Conservation (phyloP, 1,140 invertebrate species). For the Platorchestia sp. region DNA sequence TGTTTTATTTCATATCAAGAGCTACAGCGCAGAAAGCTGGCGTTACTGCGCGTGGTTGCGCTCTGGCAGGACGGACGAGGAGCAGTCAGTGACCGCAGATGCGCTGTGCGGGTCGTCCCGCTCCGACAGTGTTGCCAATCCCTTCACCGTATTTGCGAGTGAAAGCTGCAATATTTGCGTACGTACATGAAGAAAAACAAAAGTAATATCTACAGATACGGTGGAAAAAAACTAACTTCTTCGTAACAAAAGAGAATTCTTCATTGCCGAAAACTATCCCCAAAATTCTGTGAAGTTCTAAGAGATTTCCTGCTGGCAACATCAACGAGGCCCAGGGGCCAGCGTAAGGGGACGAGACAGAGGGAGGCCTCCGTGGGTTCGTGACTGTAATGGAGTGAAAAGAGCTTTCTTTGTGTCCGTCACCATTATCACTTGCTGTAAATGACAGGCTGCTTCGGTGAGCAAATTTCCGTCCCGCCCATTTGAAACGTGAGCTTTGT, state of each 20-base stretch:
- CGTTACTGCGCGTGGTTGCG: not conserved
- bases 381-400: constrained; percentile 43
- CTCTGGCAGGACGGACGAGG: not conserved
- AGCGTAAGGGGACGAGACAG: constrained; percentile 13
- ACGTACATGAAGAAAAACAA: no score
- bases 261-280: not conserved
- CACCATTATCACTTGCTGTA: not conserved
- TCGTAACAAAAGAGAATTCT: not conserved
- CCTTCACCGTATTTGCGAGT: not conserved
- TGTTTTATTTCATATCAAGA: no score
- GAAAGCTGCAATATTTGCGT: not conserved
- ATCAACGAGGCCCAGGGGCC: not conserved
- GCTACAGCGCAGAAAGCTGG: not conserved
- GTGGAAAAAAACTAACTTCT: not conserved
- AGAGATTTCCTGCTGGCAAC: not conserved
- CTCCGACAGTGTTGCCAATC: not conserved
- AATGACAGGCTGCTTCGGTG: not conserved
- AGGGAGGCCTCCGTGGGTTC: constrained; percentile 14
- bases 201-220: not conserved
- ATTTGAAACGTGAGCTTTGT: not conserved
- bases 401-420: not conserved
- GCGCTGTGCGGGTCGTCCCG: not conserved
- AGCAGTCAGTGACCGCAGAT: constrained; percentile 28
- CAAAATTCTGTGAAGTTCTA: not conserved
- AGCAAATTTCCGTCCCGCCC: not conserved